Evolutionary conservation across 2,797 vertebrate species (phyloP).

Genomic region (Schizothorax lantsangensis): DNA sequence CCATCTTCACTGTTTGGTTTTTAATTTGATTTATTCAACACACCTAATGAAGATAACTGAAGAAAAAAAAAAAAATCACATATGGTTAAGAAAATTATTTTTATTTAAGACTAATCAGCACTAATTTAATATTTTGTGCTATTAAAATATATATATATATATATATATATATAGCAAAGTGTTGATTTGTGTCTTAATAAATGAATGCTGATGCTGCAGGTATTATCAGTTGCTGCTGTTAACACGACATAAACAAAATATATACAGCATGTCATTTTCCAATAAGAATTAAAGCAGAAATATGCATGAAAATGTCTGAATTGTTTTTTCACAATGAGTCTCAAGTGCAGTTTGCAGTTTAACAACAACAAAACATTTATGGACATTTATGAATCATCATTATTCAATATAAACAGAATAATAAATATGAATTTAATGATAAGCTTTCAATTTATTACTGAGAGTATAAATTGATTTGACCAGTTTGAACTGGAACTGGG

Average conservation of each 20-base stretch:
- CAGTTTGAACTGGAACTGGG: background rate
- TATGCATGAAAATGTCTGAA: background rate
- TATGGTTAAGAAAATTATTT: background rate
- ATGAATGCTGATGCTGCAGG: slow-evolving; percentile 6
- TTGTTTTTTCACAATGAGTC: background rate
- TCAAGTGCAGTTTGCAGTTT: background rate
- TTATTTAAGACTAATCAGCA: background rate
- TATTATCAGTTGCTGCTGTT: slow-evolving; percentile 1
- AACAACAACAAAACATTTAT: background rate
- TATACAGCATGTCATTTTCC: background rate
- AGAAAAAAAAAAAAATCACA: too few relatives aligned
- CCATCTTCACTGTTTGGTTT: background rate
- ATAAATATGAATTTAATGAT: background rate
- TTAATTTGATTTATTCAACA: background rate
- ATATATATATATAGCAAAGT: background rate
- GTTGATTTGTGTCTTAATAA: background rate
- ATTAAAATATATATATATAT: background rate
- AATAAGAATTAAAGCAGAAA: background rate
- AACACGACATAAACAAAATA: background rate
- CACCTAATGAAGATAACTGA: background rate
- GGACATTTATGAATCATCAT: background rate
- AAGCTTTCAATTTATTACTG: background rate
- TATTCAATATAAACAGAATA: background rate
- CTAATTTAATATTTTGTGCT: background rate
- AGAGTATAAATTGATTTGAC: background rate